Base-by-base conservation (phyloP, 92 coral and sea anemone species). In the Epizoanthus ramosus region DNA sequence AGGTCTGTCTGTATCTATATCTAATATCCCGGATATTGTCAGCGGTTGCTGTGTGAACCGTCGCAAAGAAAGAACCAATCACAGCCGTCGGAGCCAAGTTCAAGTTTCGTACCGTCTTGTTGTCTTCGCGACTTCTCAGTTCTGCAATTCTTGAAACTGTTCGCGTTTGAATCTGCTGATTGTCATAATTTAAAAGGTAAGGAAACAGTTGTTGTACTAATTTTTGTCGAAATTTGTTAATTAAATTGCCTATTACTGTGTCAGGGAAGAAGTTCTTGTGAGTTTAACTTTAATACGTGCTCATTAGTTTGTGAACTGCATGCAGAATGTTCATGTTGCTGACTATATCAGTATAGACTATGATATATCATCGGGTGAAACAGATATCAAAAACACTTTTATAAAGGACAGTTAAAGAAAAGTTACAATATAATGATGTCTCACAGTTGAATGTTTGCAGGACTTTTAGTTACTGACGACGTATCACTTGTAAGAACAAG, bases 61-160 rank as follows among this genome's bases (percentile, higher is more conserved):
- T 37, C 43, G 50, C 25, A 56, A 35, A 31, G 2, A 35, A 45
- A 67, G 75, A 89, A 74, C 95, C 93, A 93, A 93, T 93, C 91
- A 93, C 72, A 86, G 84, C 63, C 54, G 87, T 64, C 80, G 92
- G 92, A 79, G 87, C 92, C 83, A 93, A 88, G 89, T 90, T 93
- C 92, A 84, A 93, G 87, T 80, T 79, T 54, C 60, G 5, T 64
- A 67, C 71, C 86, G 79, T 75, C 61, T 86, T 90, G 85, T 89
- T 80, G 69, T 75, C 61, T 80, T 68, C 85, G 73, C 37, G 28
- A 41, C 37, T 67, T 14, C 53, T 60, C 13, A 15, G 37, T 43
- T 43, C 50, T 43, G 12, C 50, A 9, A 28, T 28, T 0, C 31
- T 28, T 50, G 63, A 75, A 75, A 18, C 68, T 53, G 80, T 50